Conservation (phyloP, 2,113 vertebrate species). For the Hemibagrus wyckioides region DNA sequence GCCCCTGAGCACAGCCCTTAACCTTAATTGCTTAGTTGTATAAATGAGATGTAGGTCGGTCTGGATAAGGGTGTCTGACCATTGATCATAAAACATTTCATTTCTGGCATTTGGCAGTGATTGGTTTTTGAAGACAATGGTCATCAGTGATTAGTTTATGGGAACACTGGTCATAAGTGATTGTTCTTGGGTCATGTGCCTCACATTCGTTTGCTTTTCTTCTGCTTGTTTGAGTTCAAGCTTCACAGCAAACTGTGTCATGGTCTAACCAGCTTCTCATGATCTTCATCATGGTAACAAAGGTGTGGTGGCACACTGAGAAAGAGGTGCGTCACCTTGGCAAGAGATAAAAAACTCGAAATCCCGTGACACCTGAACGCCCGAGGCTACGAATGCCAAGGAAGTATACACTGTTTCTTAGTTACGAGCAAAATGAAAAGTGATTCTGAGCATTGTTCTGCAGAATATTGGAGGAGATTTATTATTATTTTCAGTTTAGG, state of each 20-base stretch:
- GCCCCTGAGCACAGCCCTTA: no score
- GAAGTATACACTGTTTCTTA: neutral
- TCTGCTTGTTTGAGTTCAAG: neutral
- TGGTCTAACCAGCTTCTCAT: neutral
- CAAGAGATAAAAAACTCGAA: neutral
- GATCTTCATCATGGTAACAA: neutral
- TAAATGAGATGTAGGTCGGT: no score
- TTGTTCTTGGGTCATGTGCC: neutral
- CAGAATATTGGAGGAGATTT: neutral
- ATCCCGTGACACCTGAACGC: neutral
- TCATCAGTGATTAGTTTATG: no score
- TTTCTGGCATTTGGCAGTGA: no score
- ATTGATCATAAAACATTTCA: no score
- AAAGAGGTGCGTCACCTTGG: neutral
- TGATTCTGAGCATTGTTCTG: neutral
- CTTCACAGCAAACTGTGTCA: neutral
- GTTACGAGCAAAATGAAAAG: neutral
- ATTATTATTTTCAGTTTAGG: neutral
- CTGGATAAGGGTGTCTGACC: no score
- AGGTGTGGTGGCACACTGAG: neutral
- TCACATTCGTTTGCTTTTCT: neutral
- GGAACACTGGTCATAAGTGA: neutral
- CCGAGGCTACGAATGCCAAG: no score
- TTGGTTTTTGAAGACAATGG: no score
- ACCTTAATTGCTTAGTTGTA: no score